Evolutionary conservation across 2,888 invertebrate species (phyloP), one percentile per base, ranked within the genome.

Genomic region (Mimas tiliae): DNA sequence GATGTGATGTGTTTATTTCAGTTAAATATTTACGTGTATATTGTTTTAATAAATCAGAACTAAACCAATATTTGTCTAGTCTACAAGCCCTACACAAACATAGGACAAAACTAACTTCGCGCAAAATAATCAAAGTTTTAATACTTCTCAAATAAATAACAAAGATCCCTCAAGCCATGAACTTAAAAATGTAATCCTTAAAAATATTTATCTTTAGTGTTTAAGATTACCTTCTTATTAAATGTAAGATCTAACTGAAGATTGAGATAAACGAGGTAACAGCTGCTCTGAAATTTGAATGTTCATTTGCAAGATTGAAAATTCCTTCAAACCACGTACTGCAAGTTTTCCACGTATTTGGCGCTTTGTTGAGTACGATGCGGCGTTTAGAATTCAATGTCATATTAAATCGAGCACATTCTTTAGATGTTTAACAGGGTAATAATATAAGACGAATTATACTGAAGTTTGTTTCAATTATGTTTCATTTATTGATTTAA

Each of bases 311-410:
- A 55, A 38, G 16, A 55, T 55, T 55, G 55, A 38, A 55, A 38
- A 55, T 55, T 55, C 55, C 55, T 34, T 38, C 11, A 38, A 16
- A 34, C 55, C 55, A 55, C 55, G 34, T 14, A 16, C 4, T 42
- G 42, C 58, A 12, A 58, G 58, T 19, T 19, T 19, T 16, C 11
- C 58, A 58, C 58, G 58, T 58, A 58, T 42, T 12, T 38, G 11
- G 11, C 19, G 16, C 58, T 58, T 58, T 42, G 58, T 42, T 19
- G 19, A 9, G 19, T 12, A 12, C 12, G 11, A 12, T 42, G 6
- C 19, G 58, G 19, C n/a, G 6, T 58, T 21, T 19, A 42, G 58
- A 11, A 58, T 38, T 42, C 38, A 42, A 58, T 58, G 38, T 58
- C 58, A 42, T 58, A 38, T 42, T 58, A 16, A 38, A 58, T 38